Base-by-base conservation (phyloP, 2,113 vertebrate genomes). In the Cricetomys ansorgei region DNA sequence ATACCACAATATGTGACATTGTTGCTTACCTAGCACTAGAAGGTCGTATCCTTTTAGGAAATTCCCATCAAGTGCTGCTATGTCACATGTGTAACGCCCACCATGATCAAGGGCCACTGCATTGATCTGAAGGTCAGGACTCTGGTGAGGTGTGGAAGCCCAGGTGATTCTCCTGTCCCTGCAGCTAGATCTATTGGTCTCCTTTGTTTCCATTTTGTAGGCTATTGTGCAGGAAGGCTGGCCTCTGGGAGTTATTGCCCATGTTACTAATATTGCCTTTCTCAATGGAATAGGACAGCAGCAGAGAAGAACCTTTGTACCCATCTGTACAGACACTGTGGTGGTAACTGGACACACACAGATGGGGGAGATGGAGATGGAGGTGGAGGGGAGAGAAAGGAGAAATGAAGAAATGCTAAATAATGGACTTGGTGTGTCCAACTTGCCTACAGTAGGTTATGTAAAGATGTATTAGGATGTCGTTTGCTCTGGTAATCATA, bases 11-110 rank as follows among this genome's bases (percentile, higher is more conserved):
- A 48, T 12, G 72, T n/a, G 8, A 4, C 23, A 15, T 37, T 50
- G 48, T 37, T n/a, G 40, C 98, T 98, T 98, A 99, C 98, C 98
- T 88, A 96, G 79, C 31, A 98, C 96, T 0, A 55, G 97, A 92
- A 99, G 92, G 13, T 70, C 0, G 92, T 97, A 89, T 0, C 0
- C 6, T 0, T 0, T 0, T 0, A 0, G 0, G 69, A 98, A 98
- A 96, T 50, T 97, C 81, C 98, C 98, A 0, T 84, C 7, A 7
- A 0, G 0, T 43, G 29, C 0, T 84, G 0, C 48, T 0, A 7
- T 0, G 4, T 85, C 25, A 0, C 98, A 98, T 50, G 0, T 67
- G 89, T 98, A 98, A 69, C 7, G 7, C 48, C 98, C 98, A 3
- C 98, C 98, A 23, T 98, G 96, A 34, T 16, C 48, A 64, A 62